Evolutionary conservation across 1,140 invertebrate genomes (phyloP), one percentile per base, ranked within the genome.

Genomic region (Pseudomyrmex dendroicus): DNA sequence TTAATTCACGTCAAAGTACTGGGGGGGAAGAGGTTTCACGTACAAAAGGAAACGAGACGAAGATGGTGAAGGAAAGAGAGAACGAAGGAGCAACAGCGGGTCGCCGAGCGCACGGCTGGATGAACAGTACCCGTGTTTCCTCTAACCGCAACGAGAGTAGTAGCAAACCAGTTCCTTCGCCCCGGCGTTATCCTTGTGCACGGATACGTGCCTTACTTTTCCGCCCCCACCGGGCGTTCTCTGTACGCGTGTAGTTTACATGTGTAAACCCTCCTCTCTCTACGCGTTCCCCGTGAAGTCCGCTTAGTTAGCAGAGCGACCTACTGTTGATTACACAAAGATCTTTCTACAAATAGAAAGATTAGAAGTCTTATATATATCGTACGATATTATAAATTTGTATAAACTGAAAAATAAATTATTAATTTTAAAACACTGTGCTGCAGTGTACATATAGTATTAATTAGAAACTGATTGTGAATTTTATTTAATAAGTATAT

Each of bases 1-100:
- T 87, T 83, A 88, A 89, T 80, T 88, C 78, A 22, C 10, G 68
- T 67, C 73, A 57, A 87, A 77, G 68, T 77, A 62, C 20, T 52
- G 22, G 22, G 2, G 2, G 2, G 22, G 25, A 25, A 2, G 35
- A 0, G 5, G n/a, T 8, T n/a, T 9, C 17, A 4, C 7, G 46
- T 83, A 66, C 70, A 82, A 82, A 61, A 67, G 73, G 57, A 35
- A 77, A 22, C 52, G 52, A 46, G 25, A 63, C 12, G 13, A 13
- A 9, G n/a, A 35, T 7, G 35, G 7, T 35, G 35, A 54, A 50
- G 46, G 7, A n/a, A 8, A 0, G 13, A 20, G 13, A 56, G 15
- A 56, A 25, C 50, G 50, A 17, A 44, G 52, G 13, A 73, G 56
- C 54, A 25, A 46, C 15, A 46, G 7, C 56, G 56, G 73, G 35